Conservation (phyloP, 2,888 invertebrate species). For the Agelastica alni region DNA sequence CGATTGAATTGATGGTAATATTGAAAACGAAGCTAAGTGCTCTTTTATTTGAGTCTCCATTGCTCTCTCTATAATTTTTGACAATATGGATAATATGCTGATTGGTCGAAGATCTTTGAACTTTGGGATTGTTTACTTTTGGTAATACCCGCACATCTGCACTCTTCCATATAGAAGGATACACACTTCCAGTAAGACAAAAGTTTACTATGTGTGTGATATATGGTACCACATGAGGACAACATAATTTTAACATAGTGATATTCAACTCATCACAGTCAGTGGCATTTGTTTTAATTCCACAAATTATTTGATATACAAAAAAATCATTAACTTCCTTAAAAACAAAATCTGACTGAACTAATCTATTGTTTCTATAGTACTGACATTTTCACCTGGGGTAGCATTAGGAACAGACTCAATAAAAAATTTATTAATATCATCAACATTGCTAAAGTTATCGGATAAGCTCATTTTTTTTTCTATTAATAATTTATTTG, state of each 20-base stretch:
- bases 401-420: neutral
- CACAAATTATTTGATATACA: neutral
- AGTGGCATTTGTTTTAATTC: neutral
- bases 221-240: neutral
- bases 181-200: neutral
- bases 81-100: too few species aligned
- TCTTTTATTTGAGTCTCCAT: too few species aligned
- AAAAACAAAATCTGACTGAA: neutral
- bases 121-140: too few species aligned
- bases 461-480: neutral
- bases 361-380: too few species aligned
- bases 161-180: too few species aligned
- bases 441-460: neutral
- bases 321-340: neutral
- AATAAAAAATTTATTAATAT: neutral
- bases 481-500: neutral
- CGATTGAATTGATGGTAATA: too few species aligned
- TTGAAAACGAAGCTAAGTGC: too few species aligned
- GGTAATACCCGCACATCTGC: too few species aligned
- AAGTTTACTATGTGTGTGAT: neutral
- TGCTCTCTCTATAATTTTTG: too few species aligned
- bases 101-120: too few species aligned
- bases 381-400: neutral
- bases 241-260: neutral
- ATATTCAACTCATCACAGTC: neutral